Evolutionary conservation across 2,113 vertebrate genomes (phyloP).

Genomic region (Brachionichthys hirsutus): DNA sequence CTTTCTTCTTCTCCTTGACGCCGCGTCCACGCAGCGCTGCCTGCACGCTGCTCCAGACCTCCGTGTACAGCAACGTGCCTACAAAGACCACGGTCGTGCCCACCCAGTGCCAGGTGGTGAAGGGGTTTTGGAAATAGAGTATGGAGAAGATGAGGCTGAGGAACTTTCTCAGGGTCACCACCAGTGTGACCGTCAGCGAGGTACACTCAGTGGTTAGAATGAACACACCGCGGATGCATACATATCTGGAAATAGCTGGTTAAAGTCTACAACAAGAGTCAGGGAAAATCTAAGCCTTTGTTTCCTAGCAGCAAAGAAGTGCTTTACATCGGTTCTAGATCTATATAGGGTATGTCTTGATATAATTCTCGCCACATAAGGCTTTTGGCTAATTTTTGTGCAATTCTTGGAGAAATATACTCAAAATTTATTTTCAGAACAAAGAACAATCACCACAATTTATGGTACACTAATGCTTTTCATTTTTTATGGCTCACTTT

Average conservation of each 20-base stretch:
- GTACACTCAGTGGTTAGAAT: constrained; percentile 94
- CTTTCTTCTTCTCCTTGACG: constrained; percentile 74
- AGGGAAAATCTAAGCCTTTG: not conserved
- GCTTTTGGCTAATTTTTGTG: too few species aligned
- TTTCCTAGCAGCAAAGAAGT: too few species aligned
- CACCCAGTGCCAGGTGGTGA: constrained; percentile 95
- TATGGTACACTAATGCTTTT: too few species aligned
- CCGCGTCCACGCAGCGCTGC: constrained; percentile 44
- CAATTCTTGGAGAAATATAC: too few species aligned
- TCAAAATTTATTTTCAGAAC: too few species aligned
- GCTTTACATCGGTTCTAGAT: too few species aligned
- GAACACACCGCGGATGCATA: constrained; percentile 95
- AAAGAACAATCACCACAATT: too few species aligned
- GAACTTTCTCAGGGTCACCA: constrained; percentile 95
- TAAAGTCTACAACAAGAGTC: constrained; percentile 49
- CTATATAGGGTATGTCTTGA: too few species aligned
- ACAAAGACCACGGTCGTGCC: constrained; percentile 88
- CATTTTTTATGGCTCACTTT: too few species aligned
- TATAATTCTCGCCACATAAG: too few species aligned
- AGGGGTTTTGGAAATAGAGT: constrained; percentile 92
- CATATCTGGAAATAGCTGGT: constrained; percentile 78
- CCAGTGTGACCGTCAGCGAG: constrained; percentile 93
- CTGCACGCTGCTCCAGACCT: constrained; percentile 83
- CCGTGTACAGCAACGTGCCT: constrained; percentile 92
- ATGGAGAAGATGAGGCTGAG: constrained; percentile 98